Percentiles rank a stretch among this genome's conserved stretches.
Conservation (phyloP, 1,140 invertebrate genomes). For the Dinoponera quadriceps region DNA sequence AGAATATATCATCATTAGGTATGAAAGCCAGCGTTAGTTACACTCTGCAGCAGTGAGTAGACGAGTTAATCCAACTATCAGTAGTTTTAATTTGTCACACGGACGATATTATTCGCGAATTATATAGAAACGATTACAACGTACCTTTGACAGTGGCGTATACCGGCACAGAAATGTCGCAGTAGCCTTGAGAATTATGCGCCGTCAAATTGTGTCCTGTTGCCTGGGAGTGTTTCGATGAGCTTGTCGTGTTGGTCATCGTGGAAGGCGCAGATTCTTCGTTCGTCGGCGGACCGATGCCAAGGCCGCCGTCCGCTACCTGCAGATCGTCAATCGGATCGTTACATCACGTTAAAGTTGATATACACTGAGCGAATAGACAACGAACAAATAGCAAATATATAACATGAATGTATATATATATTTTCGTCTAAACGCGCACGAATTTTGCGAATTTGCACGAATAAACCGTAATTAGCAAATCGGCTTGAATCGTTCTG, state of each 20-base stretch:
- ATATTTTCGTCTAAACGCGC: too few relatives aligned
- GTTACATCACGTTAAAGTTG: background rate
- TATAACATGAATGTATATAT: too few relatives aligned
- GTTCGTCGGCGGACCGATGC: conserved; percentile 83
- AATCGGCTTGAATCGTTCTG: too few relatives aligned
- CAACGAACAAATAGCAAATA: background rate
- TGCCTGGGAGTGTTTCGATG: conserved; percentile 84
- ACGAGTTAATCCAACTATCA: too few relatives aligned
- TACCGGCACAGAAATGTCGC: conserved; percentile 96
- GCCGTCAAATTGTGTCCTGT: conserved; percentile 83
- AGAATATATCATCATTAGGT: conserved; percentile 48
- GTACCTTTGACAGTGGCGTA: conserved; percentile 97
- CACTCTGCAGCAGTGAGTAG: too few relatives aligned
- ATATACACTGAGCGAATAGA: background rate
- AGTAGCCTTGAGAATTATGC: conserved; percentile 88
- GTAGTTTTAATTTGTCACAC: too few relatives aligned
- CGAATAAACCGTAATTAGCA: too few relatives aligned
- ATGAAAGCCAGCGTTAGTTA: too few relatives aligned
- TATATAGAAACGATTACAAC: background rate
- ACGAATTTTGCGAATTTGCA: too few relatives aligned
- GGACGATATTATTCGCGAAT: too few relatives aligned
- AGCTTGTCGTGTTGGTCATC: conserved; percentile 82
- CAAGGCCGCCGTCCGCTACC: conserved; percentile 94
- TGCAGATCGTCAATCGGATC: conserved; percentile 74
- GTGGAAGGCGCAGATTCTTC: conserved; percentile 83